Percentiles rank a stretch among this genome's conserved stretches.
These are phyloP conservation scores for Acridotheres tristis DNA, from an alignment of 2,797 vertebrate genomes.

Conservation along the genomic window DNA sequence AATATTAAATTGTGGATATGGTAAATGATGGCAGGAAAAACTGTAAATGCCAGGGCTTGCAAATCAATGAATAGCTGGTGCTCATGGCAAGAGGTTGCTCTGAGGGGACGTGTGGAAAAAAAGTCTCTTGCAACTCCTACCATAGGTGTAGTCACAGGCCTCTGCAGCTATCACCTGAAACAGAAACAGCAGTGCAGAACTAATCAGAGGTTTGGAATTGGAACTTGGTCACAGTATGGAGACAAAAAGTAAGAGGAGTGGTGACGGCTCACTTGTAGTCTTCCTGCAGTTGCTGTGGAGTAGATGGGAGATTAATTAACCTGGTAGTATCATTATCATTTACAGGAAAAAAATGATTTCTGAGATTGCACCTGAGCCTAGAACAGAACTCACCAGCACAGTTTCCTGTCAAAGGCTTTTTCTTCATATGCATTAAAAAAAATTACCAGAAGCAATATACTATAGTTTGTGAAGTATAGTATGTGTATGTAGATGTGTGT, in stretches of 20 bases:
- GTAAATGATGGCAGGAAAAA: not conserved
- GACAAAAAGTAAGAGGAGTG: not conserved
- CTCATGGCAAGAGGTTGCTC: not conserved
- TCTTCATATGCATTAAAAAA: not conserved
- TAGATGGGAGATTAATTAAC: not conserved
- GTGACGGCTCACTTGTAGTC: not conserved
- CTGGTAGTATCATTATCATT: not conserved
- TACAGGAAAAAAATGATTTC: not conserved
- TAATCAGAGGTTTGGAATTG: not conserved
- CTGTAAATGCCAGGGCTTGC: not conserved
- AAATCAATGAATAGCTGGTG: not conserved
- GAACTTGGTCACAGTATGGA: not conserved
- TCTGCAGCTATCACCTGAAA: not conserved
- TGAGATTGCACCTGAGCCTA: not conserved
- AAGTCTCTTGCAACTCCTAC: not conserved
- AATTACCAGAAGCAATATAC: not conserved
- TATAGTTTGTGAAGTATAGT: not conserved
- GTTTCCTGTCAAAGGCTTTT: not conserved
- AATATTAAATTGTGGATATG: not conserved
- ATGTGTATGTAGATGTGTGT: not conserved
- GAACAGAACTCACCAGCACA: not conserved
- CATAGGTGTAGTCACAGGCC: accelerated
- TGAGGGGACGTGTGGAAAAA: not conserved
- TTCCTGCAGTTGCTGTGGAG: not conserved
- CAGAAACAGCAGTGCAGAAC: not conserved